phyloP scores from a whole-genome alignment of 2,113 vertebrate genomes.

The Leptobrachium ailaonicum region DNA sequence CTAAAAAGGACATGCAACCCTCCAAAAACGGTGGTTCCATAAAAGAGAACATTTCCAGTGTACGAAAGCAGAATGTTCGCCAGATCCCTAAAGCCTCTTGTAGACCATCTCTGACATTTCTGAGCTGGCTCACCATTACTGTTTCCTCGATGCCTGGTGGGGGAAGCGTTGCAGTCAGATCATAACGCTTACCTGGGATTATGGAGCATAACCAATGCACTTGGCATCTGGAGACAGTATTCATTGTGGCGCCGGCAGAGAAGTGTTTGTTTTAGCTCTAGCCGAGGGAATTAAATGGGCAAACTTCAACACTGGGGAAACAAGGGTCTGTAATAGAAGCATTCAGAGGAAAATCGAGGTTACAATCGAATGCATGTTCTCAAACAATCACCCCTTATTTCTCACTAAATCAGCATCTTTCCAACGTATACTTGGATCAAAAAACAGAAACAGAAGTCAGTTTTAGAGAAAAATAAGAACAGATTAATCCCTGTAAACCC shows the following conservation, averaged over 20 bases:
- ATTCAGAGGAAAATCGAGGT: not conserved
- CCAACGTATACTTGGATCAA: no score
- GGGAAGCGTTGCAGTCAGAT: not conserved
- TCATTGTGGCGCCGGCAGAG: constrained; percentile 16
- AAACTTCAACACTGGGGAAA: not conserved
- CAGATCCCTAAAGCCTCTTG: no score
- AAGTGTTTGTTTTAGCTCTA: constrained; percentile 26
- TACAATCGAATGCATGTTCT: not conserved
- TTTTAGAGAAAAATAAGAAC: no score
- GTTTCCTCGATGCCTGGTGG: no score
- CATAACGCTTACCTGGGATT: constrained; percentile 9
- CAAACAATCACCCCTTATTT: not conserved
- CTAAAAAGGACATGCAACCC: no score
- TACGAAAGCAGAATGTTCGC: no score
- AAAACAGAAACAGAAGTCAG: no score
- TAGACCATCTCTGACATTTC: no score
- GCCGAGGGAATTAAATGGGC: not conserved
- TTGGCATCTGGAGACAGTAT: not conserved
- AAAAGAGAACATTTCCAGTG: no score
- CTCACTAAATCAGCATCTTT: not conserved
- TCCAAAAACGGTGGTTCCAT: no score
- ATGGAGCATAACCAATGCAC: constrained; percentile 4
- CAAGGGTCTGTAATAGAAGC: constrained; percentile 22
- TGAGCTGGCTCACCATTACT: no score
- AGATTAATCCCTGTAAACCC: no score